Conservation (phyloP, 2,888 invertebrate genomes). For the Ennomos fuscantarius region DNA sequence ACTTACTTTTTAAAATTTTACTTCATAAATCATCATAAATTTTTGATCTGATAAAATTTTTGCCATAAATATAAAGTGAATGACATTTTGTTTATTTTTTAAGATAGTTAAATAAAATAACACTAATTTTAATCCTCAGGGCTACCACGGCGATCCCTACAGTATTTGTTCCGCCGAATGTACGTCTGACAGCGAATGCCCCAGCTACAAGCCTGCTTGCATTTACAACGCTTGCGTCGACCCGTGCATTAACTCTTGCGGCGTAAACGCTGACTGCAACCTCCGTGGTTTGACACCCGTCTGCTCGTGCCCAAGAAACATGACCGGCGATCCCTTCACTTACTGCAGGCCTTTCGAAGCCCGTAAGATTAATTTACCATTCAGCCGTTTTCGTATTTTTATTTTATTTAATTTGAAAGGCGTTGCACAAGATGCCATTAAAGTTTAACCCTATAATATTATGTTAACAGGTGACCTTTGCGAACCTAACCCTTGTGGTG, state of each 20-base stretch:
- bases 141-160: conserved; percentile 92
- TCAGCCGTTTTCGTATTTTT: no score
- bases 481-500: conserved; percentile 94
- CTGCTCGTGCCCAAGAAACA: conserved; percentile 94
- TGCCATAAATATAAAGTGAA: no score
- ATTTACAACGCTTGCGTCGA: conserved; percentile 92
- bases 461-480: conserved; percentile 89
- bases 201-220: conserved; percentile 91
- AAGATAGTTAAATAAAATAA: no score
- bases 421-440: conserved; percentile 21
- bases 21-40: no score
- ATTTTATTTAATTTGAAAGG: neutral
- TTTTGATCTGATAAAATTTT: no score
- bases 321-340: conserved; percentile 94
- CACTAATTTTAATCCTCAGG: conserved; percentile 73
- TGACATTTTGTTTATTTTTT: no score
- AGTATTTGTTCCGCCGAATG: conserved; percentile 93
- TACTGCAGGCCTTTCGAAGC: conserved; percentile 92
- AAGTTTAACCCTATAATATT: conserved; percentile 2
- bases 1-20: neutral
- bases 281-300: conserved; percentile 92
- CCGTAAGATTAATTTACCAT: conserved; percentile 76
- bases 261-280: conserved; percentile 91
- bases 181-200: conserved; percentile 91
- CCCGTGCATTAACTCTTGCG: conserved; percentile 93